A percentile compares a stretch with the other conserved stretches of the same genome.
Conservation (phyloP, 2,888 invertebrate species). For the Callimorpha dominula region DNA sequence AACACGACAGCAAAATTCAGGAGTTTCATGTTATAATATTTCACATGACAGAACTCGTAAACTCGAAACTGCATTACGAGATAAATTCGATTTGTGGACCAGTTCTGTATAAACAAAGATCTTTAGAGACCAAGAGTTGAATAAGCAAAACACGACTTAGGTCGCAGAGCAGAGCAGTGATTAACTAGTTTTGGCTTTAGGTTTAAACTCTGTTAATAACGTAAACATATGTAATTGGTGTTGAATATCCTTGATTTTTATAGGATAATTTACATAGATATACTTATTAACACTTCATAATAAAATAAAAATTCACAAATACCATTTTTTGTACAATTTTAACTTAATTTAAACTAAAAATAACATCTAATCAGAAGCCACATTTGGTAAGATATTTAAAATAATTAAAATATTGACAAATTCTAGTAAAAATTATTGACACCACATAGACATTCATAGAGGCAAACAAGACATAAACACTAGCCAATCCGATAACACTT, state of each 20-base stretch:
- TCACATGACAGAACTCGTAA: not conserved
- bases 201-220: not conserved
- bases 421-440: too few species aligned
- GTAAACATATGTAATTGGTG: not conserved
- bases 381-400: too few species aligned
- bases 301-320: too few species aligned
- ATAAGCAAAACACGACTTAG: slow-evolving; percentile 28
- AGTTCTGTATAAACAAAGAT: slow-evolving; percentile 53
- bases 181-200: slow-evolving; percentile 31
- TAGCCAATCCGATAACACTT: not conserved
- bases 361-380: too few species aligned
- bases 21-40: not conserved
- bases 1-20: not conserved
- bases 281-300: too few species aligned
- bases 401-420: too few species aligned
- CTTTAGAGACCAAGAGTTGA: slow-evolving; percentile 35
- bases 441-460: not conserved
- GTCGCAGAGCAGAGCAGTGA: slow-evolving; percentile 15
- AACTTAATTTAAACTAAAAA: too few species aligned
- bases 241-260: too few species aligned
- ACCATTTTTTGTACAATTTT: too few species aligned
- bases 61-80: slow-evolving; percentile 4
- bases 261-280: too few species aligned
- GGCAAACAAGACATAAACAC: not conserved
- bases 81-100: not conserved